A percentile compares a stretch with the other conserved stretches of the same genome.
phyloP scores from a whole-genome alignment of 2,797 vertebrate species.

The Meriones psammophilus region DNA sequence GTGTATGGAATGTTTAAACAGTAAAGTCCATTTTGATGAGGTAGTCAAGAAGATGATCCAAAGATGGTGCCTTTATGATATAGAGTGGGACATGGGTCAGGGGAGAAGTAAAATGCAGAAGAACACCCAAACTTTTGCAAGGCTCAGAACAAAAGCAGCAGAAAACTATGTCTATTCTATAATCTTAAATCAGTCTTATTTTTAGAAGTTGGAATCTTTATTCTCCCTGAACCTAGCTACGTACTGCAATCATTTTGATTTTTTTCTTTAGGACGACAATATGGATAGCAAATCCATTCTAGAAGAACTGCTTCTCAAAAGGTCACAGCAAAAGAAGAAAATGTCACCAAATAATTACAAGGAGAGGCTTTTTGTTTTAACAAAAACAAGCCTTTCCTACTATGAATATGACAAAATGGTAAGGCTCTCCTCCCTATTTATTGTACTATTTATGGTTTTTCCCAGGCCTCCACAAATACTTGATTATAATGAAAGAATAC shows the following conservation, averaged over 20 bases:
- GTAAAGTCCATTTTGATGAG: background rate
- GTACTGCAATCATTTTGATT: constrained; percentile 49
- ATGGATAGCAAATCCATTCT: constrained; percentile 85
- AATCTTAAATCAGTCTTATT: background rate
- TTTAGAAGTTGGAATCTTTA: background rate
- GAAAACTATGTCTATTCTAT: background rate
- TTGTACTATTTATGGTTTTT: constrained; percentile 66
- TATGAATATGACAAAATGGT: constrained; percentile 87
- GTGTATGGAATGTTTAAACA: background rate
- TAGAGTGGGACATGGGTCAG: background rate
- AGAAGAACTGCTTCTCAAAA: constrained; percentile 88
- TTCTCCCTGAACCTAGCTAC: constrained; percentile 9
- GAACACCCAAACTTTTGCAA: constrained; percentile 10
- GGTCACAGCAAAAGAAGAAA: constrained; percentile 89
- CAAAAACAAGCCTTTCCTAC: constrained; percentile 84
- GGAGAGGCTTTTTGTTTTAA: constrained; percentile 86
- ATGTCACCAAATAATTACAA: constrained; percentile 87
- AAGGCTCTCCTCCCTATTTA: constrained; percentile 64
- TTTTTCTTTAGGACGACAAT: constrained; percentile 78
- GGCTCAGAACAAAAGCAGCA: constrained; percentile 3
- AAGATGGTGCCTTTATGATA: background rate
- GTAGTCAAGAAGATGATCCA: background rate
- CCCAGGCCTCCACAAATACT: constrained; percentile 1
- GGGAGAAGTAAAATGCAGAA: background rate
- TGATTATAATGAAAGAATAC: constrained; percentile 26